Evolutionary conservation across 1,140 invertebrate genomes (phyloP).

Genomic region (Cydia strobilella): DNA sequence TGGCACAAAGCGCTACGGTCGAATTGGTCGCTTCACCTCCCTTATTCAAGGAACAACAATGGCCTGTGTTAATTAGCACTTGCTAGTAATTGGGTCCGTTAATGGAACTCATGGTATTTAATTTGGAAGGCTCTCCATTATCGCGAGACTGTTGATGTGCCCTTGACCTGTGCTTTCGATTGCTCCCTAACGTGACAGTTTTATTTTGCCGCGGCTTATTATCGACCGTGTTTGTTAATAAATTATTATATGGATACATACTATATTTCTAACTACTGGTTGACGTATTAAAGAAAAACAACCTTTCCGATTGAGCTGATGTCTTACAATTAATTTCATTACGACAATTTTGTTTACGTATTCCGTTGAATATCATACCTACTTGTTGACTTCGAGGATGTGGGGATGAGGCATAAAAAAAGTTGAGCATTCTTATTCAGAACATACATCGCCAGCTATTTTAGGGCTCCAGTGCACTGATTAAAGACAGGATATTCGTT

Average conservation of each 20-base stretch:
- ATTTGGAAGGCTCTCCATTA: conserved; percentile 27
- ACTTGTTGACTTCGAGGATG: no score
- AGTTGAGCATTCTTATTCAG: not conserved
- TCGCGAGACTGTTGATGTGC: conserved; percentile 19
- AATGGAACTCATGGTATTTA: conserved; percentile 39
- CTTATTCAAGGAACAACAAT: conserved; percentile 32
- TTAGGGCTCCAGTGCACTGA: not conserved
- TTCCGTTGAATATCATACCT: no score
- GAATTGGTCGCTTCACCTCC: conserved; percentile 2
- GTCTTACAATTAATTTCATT: no score
- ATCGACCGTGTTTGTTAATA: conserved; percentile 3
- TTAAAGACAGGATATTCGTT: conserved; percentile 29
- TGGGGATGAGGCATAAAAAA: no score
- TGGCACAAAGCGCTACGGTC: not conserved
- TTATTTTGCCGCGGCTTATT: conserved; percentile 18
- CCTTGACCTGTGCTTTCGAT: conserved; percentile 20
- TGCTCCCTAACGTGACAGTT: conserved; percentile 25
- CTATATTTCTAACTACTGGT: not conserved
- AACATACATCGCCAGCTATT: not conserved
- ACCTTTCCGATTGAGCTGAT: not conserved
- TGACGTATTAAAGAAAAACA: not conserved
- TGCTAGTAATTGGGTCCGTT: conserved; percentile 40
- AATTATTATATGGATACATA: not conserved
- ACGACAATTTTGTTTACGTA: no score
- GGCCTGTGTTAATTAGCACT: conserved; percentile 36